Evolutionary conservation across 2,797 vertebrate species (phyloP).

Genomic region (Alfaro cultratus): DNA sequence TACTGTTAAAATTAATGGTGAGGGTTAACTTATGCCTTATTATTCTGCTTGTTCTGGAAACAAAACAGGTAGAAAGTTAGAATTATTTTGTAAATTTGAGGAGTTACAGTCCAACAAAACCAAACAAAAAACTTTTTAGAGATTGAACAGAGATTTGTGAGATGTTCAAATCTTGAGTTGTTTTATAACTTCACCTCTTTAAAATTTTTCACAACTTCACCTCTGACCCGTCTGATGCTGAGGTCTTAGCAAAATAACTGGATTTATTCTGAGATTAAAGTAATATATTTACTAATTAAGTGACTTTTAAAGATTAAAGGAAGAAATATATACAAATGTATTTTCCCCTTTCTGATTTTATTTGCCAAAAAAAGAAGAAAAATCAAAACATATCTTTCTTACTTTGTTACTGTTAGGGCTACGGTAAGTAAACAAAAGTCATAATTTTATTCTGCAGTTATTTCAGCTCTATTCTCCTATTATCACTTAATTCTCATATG

Average conservation of each 20-base stretch:
- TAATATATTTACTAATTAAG: not conserved
- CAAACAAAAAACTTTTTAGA: not conserved
- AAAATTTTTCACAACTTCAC: not conserved
- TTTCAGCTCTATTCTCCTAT: too few relatives aligned
- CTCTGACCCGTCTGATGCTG: not conserved
- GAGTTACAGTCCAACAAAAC: not conserved
- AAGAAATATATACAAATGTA: too few relatives aligned
- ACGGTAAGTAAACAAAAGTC: too few relatives aligned
- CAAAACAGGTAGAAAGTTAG: not conserved
- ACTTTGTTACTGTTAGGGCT: too few relatives aligned
- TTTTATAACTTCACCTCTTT: too few relatives aligned
- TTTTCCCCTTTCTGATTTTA: too few relatives aligned
- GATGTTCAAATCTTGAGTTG: too few relatives aligned
- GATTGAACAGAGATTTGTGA: too few relatives aligned
- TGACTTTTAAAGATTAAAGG: not conserved
- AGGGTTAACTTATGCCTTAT: not conserved
- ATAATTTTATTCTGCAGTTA: too few relatives aligned
- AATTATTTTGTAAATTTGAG: not conserved
- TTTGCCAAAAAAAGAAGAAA: too few relatives aligned
- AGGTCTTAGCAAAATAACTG: not conserved
- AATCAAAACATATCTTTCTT: too few relatives aligned
- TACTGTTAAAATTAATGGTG: constrained; percentile 4
- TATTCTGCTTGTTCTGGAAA: not conserved
- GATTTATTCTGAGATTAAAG: not conserved
- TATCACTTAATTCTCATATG: too few relatives aligned